phyloP scores from a whole-genome alignment of 1,140 invertebrate genomes.

The Drosophila lacertosa region DNA sequence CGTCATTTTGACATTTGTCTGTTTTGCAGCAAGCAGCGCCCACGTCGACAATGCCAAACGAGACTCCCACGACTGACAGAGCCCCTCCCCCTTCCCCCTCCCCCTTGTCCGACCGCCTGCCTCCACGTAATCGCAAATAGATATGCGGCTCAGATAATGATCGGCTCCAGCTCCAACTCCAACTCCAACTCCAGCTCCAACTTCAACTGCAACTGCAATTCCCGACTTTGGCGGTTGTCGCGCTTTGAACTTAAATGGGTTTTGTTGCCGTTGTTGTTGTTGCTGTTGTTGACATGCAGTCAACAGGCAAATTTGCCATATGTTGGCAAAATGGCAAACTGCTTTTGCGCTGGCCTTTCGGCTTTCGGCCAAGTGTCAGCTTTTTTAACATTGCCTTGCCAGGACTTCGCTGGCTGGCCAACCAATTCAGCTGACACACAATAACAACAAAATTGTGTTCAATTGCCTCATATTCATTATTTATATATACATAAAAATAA shows the following conservation, averaged over 20 bases:
- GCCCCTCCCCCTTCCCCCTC: background rate
- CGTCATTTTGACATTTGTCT: conserved; percentile 81
- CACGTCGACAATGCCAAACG: conserved; percentile 55
- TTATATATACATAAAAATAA: background rate
- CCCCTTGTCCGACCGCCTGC: background rate
- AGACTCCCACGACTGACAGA: conserved; percentile 63
- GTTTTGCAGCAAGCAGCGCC: conserved; percentile 73
- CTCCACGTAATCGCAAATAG: conserved; percentile 66
- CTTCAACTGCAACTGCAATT: conserved; percentile 23
- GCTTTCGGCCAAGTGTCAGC: conserved; percentile 47
- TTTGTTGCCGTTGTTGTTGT: conserved; percentile 45
- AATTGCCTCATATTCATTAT: background rate
- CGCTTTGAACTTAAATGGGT: conserved; percentile 78
- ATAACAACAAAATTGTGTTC: conserved; percentile 10
- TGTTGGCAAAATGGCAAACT: conserved; percentile 69
- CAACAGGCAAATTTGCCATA: conserved; percentile 73
- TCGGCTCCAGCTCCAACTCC: conserved; percentile 37
- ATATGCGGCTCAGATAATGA: conserved; percentile 79
- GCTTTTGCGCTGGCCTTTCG: conserved; percentile 39
- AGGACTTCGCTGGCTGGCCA: conserved; percentile 19
- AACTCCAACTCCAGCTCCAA: conserved; percentile 16
- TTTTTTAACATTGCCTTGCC: conserved; percentile 35
- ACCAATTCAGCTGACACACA: conserved; percentile 20
- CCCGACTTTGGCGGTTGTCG: conserved; percentile 63
- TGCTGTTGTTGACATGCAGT: conserved; percentile 47